phyloP scores from a whole-genome alignment of 2,888 invertebrate genomes.

The Parnassius smintheus region DNA sequence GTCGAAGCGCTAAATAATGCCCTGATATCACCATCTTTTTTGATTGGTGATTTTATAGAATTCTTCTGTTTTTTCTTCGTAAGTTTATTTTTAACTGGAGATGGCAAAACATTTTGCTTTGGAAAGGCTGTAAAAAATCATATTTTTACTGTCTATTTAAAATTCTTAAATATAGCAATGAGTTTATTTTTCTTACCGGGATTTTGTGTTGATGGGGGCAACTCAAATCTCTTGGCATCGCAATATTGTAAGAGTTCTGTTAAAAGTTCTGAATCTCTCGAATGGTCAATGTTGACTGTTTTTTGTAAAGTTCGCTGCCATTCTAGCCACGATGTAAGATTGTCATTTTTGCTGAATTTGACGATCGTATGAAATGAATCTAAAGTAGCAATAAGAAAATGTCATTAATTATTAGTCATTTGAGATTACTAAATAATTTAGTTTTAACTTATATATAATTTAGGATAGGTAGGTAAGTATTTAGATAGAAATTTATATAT shows the following conservation, averaged over 20 bases:
- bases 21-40: conserved; percentile 79
- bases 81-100: conserved; percentile 44
- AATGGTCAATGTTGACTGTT: conserved; percentile 67
- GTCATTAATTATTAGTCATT: no score
- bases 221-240: conserved; percentile 68
- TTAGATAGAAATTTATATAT: no score
- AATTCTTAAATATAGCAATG: no score
- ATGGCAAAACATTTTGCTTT: conserved; percentile 40
- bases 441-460: no score
- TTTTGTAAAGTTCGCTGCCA: conserved; percentile 73
- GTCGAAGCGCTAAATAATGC: conserved; percentile 74
- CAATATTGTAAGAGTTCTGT: conserved; percentile 69
- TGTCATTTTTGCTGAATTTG: conserved; percentile 33
- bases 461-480: no score
- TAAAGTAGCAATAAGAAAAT: conserved; percentile 28
- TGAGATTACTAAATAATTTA: no score
- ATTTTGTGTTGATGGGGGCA: conserved; percentile 62
- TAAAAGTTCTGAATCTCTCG: conserved; percentile 66
- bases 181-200: conserved; percentile 49
- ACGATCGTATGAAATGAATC: conserved; percentile 36
- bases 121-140: conserved; percentile 44
- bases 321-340: conserved; percentile 65
- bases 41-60: conserved; percentile 51
- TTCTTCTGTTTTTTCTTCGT: conserved; percentile 50
- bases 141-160: conserved; percentile 5